Evolutionary conservation across 2,888 invertebrate genomes (phyloP).

Genomic region (Bugulina stolonifera): DNA sequence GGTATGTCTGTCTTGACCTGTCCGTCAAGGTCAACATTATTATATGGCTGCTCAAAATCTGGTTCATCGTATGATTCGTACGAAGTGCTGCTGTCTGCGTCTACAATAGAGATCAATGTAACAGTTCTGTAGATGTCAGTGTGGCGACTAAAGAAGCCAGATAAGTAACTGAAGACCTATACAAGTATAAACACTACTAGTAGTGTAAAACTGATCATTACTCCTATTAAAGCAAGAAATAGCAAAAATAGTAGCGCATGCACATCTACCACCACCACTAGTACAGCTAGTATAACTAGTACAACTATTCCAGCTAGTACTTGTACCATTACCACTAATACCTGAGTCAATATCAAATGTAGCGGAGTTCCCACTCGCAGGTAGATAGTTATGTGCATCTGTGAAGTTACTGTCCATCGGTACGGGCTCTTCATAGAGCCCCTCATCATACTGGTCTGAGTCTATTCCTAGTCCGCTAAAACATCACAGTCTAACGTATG

Average conservation of each 20-base stretch:
- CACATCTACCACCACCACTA: neutral
- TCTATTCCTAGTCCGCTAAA: conserved; percentile 10
- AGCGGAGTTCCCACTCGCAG: neutral
- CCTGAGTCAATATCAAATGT: neutral
- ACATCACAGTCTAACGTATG: too few relatives aligned
- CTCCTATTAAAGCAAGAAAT: neutral
- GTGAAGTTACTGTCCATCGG: neutral
- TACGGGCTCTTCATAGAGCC: conserved; percentile 29
- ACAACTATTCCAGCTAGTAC: neutral
- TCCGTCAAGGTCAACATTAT: conserved; percentile 5
- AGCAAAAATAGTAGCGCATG: neutral
- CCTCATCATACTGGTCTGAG: conserved; percentile 27
- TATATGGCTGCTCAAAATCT: conserved; percentile 21
- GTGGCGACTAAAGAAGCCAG: neutral
- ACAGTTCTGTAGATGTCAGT: too few relatives aligned
- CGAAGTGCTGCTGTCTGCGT: conserved; percentile 37
- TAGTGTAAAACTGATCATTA: neutral
- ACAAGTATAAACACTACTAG: neutral
- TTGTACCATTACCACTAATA: neutral
- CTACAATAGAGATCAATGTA: neutral
- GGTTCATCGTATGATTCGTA: conserved; percentile 42
- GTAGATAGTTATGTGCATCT: neutral
- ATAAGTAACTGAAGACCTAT: too few relatives aligned
- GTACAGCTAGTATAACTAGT: neutral
- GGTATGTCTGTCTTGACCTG: conserved; percentile 6